Evolutionary conservation across 2,888 invertebrate species (phyloP).

Genomic region (Protophormia terraenovae): DNA sequence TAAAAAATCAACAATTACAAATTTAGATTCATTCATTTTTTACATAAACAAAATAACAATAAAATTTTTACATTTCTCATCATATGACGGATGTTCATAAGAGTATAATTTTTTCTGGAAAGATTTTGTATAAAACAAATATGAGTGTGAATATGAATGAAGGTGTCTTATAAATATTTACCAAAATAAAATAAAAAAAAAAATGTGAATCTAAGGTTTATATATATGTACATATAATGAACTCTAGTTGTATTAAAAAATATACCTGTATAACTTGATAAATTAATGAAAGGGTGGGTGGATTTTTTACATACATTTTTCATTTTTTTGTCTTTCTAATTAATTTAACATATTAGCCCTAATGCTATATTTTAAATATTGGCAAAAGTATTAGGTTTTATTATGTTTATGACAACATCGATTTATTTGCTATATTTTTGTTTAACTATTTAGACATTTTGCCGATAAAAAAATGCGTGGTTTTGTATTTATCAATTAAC

Average conservation of each 20-base stretch:
- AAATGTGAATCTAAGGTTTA: not conserved
- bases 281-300: not conserved
- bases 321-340: not conserved
- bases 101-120: not conserved
- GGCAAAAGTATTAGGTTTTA: not conserved
- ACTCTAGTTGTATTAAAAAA: not conserved
- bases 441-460: not conserved
- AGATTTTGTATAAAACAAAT: not conserved
- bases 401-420: not conserved
- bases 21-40: not conserved
- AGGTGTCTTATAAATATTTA: not conserved
- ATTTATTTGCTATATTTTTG: not conserved
- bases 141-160: not conserved
- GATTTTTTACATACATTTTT: not conserved
- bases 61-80: slow-evolving; percentile 24
- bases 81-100: slow-evolving; percentile 35
- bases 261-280: not conserved
- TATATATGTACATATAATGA: not conserved
- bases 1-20: not conserved
- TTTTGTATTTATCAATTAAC: not conserved
- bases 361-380: slow-evolving; percentile 7
- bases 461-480: slow-evolving; percentile 36
- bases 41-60: slow-evolving; percentile 3
- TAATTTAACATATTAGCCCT: not conserved
- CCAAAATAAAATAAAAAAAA: not conserved